Percentiles rank a stretch among this genome's conserved stretches.
Conservation (phyloP, 2,113 vertebrate species). For the Corythaeola cristata region DNA sequence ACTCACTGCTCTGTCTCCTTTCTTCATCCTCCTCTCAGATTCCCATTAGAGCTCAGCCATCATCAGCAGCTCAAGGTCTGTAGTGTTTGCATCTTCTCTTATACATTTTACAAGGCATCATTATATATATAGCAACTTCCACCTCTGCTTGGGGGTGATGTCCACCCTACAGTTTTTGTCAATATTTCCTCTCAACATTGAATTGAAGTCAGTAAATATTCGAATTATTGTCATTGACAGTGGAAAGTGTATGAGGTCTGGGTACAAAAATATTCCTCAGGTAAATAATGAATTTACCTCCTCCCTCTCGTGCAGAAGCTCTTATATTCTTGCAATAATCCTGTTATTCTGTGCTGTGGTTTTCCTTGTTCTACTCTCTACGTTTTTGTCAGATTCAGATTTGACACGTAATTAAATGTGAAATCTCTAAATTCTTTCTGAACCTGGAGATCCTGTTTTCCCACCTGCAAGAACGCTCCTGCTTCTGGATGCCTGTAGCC, state of each 20-base stretch:
- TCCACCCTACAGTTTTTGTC: not conserved
- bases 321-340: not conserved
- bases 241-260: not conserved
- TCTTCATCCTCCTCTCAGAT: not conserved
- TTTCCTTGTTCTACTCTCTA: not conserved
- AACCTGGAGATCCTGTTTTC: not conserved
- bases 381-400: not conserved
- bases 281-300: not conserved
- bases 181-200: not conserved
- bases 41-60: not conserved
- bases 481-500: not conserved
- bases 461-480: not conserved
- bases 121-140: no score
- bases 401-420: not conserved
- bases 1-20: not conserved
- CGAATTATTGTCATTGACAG: not conserved
- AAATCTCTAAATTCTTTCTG: not conserved
- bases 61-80: not conserved
- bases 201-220: not conserved
- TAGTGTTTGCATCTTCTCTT: not conserved
- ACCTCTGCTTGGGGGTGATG: not conserved
- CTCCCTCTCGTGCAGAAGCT: not conserved
- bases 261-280: not conserved
- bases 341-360: no score
- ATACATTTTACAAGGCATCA: not conserved